These are phyloP conservation scores for Anthoscopus minutus DNA, from an alignment of 2,113 vertebrate species.

Conservation along the genomic window DNA sequence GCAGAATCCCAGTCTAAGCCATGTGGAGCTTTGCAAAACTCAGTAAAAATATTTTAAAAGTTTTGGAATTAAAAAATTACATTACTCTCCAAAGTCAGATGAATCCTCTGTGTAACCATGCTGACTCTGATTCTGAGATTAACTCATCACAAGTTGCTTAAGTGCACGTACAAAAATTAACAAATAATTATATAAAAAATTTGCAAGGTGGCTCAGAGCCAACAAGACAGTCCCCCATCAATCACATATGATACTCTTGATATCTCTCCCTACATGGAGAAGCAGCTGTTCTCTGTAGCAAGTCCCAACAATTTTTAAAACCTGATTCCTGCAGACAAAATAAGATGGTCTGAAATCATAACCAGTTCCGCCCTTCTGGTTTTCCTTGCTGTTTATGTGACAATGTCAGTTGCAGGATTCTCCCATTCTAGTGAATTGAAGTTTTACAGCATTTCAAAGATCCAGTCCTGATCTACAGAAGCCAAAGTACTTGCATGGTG, in stretches of 20 bases:
- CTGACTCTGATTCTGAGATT: not conserved
- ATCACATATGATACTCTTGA: not conserved
- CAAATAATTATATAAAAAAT: conserved; percentile 10
- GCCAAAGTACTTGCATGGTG: not conserved
- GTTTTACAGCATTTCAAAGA: not conserved
- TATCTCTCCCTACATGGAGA: not conserved
- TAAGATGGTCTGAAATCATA: not conserved
- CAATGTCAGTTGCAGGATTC: not conserved
- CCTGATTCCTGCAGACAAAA: not conserved
- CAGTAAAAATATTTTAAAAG: not conserved
- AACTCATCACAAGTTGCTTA: not conserved
- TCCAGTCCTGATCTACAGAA: not conserved
- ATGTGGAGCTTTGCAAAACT: not conserved
- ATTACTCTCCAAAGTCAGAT: not conserved
- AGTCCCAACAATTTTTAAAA: conserved; percentile 22
- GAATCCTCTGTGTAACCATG: not conserved
- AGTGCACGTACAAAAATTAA: conserved; percentile 11
- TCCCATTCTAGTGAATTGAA: not conserved
- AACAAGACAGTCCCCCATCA: conserved; percentile 11
- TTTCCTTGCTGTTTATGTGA: not conserved
- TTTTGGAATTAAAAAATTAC: not conserved
- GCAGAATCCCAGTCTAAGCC: not conserved
- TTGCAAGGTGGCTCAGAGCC: conserved; percentile 3
- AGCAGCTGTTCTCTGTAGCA: conserved; percentile 38
- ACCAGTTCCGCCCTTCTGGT: not conserved